phyloP scores from a whole-genome alignment of 2,113 vertebrate species.

The Pionites leucogaster region DNA sequence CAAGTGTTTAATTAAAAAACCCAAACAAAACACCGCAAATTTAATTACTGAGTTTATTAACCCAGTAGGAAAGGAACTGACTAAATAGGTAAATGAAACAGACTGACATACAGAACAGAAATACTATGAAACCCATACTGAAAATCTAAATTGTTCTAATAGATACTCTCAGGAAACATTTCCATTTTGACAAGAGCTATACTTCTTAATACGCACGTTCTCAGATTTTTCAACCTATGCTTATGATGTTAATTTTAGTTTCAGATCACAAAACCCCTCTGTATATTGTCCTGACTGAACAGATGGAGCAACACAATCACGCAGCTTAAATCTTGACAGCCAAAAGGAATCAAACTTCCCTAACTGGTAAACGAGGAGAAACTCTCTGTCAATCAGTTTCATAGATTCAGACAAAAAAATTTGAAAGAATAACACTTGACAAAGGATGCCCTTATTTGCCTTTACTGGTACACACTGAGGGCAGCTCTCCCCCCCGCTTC shows the following conservation, averaged over 20 bases:
- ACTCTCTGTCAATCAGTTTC: neutral
- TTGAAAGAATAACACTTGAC: neutral
- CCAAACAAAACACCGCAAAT: neutral
- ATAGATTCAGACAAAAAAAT: neutral
- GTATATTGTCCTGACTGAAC: neutral
- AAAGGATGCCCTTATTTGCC: conserved; percentile 5
- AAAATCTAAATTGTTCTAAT: neutral
- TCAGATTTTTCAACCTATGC: neutral
- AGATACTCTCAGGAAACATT: neutral
- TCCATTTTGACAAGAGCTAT: neutral
- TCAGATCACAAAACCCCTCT: neutral
- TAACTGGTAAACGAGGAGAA: neutral
- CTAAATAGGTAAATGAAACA: neutral
- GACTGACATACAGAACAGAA: neutral
- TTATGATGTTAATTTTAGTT: conserved; percentile 19
- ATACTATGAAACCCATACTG: neutral
- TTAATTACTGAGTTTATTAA: neutral
- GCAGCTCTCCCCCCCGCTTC: neutral
- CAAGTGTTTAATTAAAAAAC: neutral
- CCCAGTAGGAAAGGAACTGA: neutral
- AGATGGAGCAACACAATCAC: conserved; percentile 20
- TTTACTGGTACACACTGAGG: neutral
- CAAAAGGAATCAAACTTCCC: neutral
- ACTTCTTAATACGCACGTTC: neutral
- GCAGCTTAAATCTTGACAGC: neutral